Evolutionary conservation across 2,797 vertebrate species (phyloP).

Genomic region (Setipinna tenuifilis): DNA sequence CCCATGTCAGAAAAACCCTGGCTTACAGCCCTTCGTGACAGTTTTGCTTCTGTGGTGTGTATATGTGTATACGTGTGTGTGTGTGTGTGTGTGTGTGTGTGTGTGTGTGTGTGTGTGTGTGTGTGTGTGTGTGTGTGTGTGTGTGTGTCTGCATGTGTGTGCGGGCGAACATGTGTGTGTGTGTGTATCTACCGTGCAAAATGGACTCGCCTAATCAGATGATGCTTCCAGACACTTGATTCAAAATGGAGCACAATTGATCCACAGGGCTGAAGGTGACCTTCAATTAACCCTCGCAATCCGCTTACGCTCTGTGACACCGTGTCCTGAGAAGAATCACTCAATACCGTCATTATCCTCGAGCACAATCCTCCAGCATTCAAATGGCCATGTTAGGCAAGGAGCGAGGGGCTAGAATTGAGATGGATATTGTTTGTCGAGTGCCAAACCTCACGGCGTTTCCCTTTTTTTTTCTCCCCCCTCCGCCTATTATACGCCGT

Average conservation of each 20-base stretch:
- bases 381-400: conserved; percentile 16
- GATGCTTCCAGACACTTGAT: conserved; percentile 57
- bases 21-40: not conserved
- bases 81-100: conserved; percentile 10
- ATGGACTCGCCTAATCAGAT: conserved; percentile 60
- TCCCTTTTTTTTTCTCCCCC: not conserved
- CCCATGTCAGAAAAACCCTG: conserved; percentile 19
- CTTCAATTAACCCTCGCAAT: conserved; percentile 59
- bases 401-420: not conserved
- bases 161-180: not conserved
- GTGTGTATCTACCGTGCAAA: conserved; percentile 18
- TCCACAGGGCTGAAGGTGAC: conserved; percentile 49
- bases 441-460: not conserved
- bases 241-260: conserved; percentile 60
- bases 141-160: conserved; percentile 3
- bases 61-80: not conserved
- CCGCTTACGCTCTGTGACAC: conserved; percentile 47
- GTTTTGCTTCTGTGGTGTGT: not conserved
- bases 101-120: conserved; percentile 17
- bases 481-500: not conserved
- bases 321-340: conserved; percentile 45
- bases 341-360: conserved; percentile 52
- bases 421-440: not conserved
- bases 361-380: conserved; percentile 11
- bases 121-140: not conserved